Evolutionary conservation across 2,797 vertebrate genomes (phyloP), one percentile per base, ranked within the genome.

Genomic region (Falco rusticolus): DNA sequence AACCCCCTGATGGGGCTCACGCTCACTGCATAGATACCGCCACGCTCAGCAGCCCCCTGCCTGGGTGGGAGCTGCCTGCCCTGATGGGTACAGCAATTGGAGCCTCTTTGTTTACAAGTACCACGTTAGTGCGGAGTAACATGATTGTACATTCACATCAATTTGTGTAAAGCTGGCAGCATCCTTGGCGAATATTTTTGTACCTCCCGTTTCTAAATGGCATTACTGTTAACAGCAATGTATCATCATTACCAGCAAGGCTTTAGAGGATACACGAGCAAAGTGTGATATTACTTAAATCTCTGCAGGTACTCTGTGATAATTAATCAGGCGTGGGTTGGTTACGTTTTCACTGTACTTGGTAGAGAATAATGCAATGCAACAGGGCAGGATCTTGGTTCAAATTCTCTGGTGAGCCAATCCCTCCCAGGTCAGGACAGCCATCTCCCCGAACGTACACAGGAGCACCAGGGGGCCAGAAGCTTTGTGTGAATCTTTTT

Each of bases 161-260:
- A 77, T 90, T 90, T 60, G 63, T 57, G 81, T 70, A 53, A 89
- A 25, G 74, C 57, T 90, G 88, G 83, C 89, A 95, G 87, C 89
- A 20, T 81, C 90, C 87, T 74, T 4, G 0, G 76, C 0, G 9
- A 84, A 31, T 92, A 54, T 93, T 90, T 94, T 80, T 77, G 59
- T 93, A 54, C 59, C 84, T 90, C 65, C 34, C 37, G 78, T 68
- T 92, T 72, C 84, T 70, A 92, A 93, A 84, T 59, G 93, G 92
- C 69, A 60, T 85, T 63, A 68, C 82, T 93, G 81, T 78, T 93
- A 85, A 50, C 54, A 93, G 81, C 92, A 68, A 81, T 91, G 82
- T 24, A 79, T 92, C 96, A 84, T 84, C 93, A 18, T 95, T 96
- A 91, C 72, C 71, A 91, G 91, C 25, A 33, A 63, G 63, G 81